Evolutionary conservation across 2,888 invertebrate genomes (phyloP).

Genomic region (Aspidiotus destructor): DNA sequence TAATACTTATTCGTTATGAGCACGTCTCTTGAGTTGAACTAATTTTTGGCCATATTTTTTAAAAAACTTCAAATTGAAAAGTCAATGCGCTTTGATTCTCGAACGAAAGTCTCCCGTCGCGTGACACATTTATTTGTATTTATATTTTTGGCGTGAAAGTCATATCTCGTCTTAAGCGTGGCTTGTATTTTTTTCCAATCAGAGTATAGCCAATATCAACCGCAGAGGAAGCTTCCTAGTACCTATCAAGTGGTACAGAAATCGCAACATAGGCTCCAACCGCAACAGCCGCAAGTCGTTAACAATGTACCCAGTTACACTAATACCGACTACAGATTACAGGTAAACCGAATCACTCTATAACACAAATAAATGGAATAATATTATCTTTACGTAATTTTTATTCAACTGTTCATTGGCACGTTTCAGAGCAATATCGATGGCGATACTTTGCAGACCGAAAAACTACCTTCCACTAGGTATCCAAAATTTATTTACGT

Average conservation of each 20-base stretch:
- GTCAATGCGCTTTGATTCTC: too few species aligned
- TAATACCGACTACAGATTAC: conserved; percentile 24
- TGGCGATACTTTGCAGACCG: conserved; percentile 25
- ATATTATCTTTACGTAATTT: neutral
- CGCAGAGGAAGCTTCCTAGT: conserved; percentile 15
- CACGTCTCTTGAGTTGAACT: too few species aligned
- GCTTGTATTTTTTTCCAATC: neutral
- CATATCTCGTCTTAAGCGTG: too few species aligned
- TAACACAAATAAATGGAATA: too few species aligned
- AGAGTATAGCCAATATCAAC: conserved; percentile 20
- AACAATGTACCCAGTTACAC: conserved; percentile 14
- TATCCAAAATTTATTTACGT: conserved; percentile 1
- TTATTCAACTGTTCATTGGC: neutral
- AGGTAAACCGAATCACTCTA: neutral
- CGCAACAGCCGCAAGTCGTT: conserved; percentile 15
- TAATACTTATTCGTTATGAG: too few species aligned
- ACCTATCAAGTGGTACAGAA: conserved; percentile 19
- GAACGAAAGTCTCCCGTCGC: too few species aligned
- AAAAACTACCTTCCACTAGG: conserved; percentile 27
- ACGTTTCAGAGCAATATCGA: conserved; percentile 18
- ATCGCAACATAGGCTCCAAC: conserved; percentile 22
- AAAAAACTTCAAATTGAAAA: too few species aligned
- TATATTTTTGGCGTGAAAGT: too few species aligned
- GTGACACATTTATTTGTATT: too few species aligned
- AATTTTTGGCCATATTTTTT: too few species aligned